phyloP scores from a whole-genome alignment of 2,888 invertebrate species.

The Acanthopleura granulata region DNA sequence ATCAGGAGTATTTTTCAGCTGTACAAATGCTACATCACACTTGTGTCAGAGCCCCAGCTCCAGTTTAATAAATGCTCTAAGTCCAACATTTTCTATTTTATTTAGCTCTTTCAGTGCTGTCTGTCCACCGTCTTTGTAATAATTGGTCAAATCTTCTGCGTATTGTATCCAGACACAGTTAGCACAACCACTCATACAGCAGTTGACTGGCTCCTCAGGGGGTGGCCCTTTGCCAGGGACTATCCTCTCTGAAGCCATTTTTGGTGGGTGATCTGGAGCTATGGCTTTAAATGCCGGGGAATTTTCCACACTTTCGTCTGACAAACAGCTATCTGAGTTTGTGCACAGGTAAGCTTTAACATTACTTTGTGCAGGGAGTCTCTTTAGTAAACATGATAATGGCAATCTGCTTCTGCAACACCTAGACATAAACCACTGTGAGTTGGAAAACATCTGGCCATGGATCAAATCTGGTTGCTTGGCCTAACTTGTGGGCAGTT shows the following conservation, averaged over 20 bases:
- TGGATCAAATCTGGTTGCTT: no score
- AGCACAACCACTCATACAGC: constrained; percentile 92
- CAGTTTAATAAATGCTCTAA: constrained; percentile 85
- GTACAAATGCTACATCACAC: no score
- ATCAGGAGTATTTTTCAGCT: no score
- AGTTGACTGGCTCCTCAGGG: constrained; percentile 83
- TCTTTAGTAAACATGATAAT: no score
- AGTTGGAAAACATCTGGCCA: no score
- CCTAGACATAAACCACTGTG: no score
- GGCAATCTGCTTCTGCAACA: no score
- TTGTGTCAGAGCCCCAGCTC: constrained; percentile 74
- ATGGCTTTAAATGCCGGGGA: constrained; percentile 14
- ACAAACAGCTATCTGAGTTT: no score
- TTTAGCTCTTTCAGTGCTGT: constrained; percentile 80
- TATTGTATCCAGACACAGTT: constrained; percentile 95
- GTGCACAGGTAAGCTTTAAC: no score
- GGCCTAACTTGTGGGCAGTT: no score
- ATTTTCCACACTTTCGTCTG: background rate
- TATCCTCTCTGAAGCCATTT: constrained; percentile 24
- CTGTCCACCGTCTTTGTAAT: constrained; percentile 74
- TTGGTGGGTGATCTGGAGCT: constrained; percentile 7
- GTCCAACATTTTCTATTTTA: constrained; percentile 78
- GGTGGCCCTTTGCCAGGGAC: constrained; percentile 65
- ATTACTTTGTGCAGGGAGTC: no score
- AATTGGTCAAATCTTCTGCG: constrained; percentile 79